Percentiles rank a stretch among this genome's conserved stretches.
Conservation (phyloP, 2,888 invertebrate genomes). For the Formica aserva region DNA sequence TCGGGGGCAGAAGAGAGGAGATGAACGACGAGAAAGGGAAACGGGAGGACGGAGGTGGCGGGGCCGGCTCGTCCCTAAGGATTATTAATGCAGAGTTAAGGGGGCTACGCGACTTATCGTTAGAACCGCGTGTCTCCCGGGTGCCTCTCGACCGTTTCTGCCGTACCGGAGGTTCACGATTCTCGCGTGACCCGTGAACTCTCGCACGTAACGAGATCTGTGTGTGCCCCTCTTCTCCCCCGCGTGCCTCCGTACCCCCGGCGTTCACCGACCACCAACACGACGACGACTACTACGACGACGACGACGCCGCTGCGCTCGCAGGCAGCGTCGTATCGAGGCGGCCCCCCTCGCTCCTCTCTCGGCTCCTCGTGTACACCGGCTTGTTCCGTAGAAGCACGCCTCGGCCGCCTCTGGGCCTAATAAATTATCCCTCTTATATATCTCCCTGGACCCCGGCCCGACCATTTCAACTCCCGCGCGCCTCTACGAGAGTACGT, state of each 20-base stretch:
- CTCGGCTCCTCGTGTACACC: constrained; percentile 43
- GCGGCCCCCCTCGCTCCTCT: constrained; percentile 34
- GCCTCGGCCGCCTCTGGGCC: constrained; percentile 79
- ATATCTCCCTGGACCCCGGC: constrained; percentile 65
- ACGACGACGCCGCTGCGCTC: constrained; percentile 5
- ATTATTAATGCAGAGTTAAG: constrained; percentile 73
- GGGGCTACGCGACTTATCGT: constrained; percentile 73
- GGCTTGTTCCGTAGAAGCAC: constrained; percentile 72
- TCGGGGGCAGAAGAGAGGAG: background rate
- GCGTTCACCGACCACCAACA: constrained; percentile 60
- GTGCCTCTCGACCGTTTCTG: constrained; percentile 67
- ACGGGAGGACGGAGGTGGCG: constrained; percentile 6
- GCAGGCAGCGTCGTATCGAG: constrained; percentile 67
- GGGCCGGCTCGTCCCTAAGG: constrained; percentile 58
- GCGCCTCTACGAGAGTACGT: constrained; percentile 62
- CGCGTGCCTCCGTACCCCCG: constrained; percentile 17
- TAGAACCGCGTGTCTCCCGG: constrained; percentile 70
- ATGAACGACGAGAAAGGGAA: constrained; percentile 4
- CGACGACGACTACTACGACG: constrained; percentile 36
- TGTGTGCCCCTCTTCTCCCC: constrained; percentile 54
- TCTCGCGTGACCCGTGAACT: constrained; percentile 83
- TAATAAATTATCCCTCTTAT: constrained; percentile 82
- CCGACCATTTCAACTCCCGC: constrained; percentile 77
- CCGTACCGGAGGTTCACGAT: constrained; percentile 79
- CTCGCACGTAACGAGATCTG: constrained; percentile 82